Evolutionary conservation across 2,797 vertebrate genomes (phyloP).

Genomic region (Poecilia gillii): DNA sequence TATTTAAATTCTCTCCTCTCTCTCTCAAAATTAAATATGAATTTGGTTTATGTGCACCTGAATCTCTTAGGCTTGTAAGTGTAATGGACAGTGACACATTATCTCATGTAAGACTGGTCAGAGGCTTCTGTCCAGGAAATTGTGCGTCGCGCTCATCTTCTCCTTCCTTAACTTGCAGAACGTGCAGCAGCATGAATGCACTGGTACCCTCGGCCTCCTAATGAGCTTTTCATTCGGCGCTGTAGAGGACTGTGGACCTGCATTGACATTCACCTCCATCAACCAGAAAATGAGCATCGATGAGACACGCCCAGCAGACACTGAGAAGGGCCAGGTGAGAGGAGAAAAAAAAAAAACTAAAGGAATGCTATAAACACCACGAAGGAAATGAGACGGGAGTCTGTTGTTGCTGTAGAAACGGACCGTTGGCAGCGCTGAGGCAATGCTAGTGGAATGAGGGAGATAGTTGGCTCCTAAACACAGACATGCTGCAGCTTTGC

Average conservation of each 20-base stretch:
- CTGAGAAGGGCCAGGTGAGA: conserved; percentile 33
- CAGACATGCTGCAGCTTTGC: conserved; percentile 30
- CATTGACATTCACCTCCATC: conserved; percentile 47
- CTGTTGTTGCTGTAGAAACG: conserved; percentile 66
- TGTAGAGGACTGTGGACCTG: conserved; percentile 16
- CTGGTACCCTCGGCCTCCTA: conserved; percentile 18
- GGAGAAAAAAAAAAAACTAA: conserved; percentile 35
- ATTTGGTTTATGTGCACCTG: background rate
- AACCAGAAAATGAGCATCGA: conserved; percentile 22
- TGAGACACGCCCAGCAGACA: background rate
- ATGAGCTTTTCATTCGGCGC: conserved; percentile 39
- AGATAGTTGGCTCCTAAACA: conserved; percentile 23
- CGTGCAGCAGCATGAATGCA: conserved; percentile 31
- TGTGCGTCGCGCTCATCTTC: conserved; percentile 25
- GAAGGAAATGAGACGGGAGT: conserved; percentile 31
- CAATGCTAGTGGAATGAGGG: conserved; percentile 28
- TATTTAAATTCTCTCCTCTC: background rate
- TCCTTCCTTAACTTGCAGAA: conserved; percentile 20
- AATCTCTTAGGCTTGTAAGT: conserved; percentile 1
- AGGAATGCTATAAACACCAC: conserved; percentile 48
- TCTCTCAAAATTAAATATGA: background rate
- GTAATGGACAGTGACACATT: conserved; percentile 19
- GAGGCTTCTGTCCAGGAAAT: conserved; percentile 41
- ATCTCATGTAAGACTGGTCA: conserved; percentile 24
- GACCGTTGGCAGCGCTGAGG: conserved; percentile 31